phyloP scores from a whole-genome alignment of 2,797 vertebrate species.

The Danionella dracula region DNA sequence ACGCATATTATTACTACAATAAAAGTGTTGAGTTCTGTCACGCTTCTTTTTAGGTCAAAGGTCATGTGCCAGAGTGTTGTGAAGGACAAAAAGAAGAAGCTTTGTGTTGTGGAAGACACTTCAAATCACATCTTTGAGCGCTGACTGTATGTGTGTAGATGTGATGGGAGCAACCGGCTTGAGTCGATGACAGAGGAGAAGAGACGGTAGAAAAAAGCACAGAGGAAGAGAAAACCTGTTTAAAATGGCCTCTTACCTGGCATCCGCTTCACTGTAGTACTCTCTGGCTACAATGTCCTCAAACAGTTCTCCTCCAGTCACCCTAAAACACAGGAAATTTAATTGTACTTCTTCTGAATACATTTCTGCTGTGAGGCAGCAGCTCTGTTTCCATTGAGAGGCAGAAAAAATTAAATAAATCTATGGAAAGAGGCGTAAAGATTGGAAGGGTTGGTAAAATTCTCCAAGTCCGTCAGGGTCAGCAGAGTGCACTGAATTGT shows the following conservation, averaged over 20 bases:
- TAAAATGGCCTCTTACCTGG: slow-evolving; percentile 77
- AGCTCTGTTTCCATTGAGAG: slow-evolving; percentile 43
- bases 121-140: neutral
- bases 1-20: too few relatives aligned
- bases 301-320: slow-evolving; percentile 94
- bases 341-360: slow-evolving; percentile 7
- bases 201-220: slow-evolving; percentile 7
- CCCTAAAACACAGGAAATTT: slow-evolving; percentile 64
- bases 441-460: neutral
- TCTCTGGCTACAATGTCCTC: slow-evolving; percentile 98
- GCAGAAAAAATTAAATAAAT: slow-evolving; percentile 14
- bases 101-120: neutral
- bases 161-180: neutral
- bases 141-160: neutral
- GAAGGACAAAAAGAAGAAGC: neutral
- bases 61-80: neutral
- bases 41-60: neutral
- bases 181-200: neutral
- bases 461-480: neutral
- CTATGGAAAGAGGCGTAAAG: neutral
- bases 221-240: neutral
- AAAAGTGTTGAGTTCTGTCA: too few relatives aligned
- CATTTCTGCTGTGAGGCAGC: slow-evolving; percentile 14
- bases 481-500: too few relatives aligned
- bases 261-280: slow-evolving; percentile 96